Evolutionary conservation across 1,140 invertebrate genomes (phyloP).

Genomic region (Pantala flavescens): DNA sequence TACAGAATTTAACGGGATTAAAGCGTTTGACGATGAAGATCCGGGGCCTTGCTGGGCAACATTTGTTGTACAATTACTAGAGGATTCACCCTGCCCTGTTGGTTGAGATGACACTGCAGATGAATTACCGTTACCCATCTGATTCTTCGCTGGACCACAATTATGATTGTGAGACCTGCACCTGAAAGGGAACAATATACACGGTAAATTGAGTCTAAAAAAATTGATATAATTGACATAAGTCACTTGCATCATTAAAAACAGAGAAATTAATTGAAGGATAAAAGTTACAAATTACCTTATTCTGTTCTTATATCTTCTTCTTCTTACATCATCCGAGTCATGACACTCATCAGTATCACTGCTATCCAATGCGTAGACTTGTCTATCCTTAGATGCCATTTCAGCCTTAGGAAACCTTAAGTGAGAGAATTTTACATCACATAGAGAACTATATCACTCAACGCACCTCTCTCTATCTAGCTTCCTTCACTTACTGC

Average conservation of each 20-base stretch:
- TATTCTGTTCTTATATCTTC: not conserved
- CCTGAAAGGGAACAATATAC: no score
- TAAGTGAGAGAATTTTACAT: not conserved
- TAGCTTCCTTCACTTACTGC: not conserved
- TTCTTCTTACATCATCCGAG: not conserved
- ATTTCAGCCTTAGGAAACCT: not conserved
- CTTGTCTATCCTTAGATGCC: not conserved
- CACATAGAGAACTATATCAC: not conserved
- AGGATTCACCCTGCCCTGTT: not conserved
- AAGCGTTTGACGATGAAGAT: not conserved
- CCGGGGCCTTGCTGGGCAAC: not conserved
- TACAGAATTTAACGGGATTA: not conserved
- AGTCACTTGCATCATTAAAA: no score
- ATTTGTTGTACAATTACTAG: not conserved
- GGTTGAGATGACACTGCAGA: not conserved
- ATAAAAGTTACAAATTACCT: not conserved
- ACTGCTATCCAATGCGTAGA: constrained; percentile 5
- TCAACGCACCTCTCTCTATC: not conserved
- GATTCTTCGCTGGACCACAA: not conserved
- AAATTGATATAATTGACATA: no score
- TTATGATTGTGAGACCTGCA: not conserved
- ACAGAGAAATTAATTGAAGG: not conserved
- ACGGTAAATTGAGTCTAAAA: no score
- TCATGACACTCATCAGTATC: not conserved
- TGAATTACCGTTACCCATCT: not conserved